Percentiles rank a stretch among this genome's conserved stretches.
phyloP scores from a whole-genome alignment of 2,888 invertebrate genomes.

The Limnephilus lunatus region DNA sequence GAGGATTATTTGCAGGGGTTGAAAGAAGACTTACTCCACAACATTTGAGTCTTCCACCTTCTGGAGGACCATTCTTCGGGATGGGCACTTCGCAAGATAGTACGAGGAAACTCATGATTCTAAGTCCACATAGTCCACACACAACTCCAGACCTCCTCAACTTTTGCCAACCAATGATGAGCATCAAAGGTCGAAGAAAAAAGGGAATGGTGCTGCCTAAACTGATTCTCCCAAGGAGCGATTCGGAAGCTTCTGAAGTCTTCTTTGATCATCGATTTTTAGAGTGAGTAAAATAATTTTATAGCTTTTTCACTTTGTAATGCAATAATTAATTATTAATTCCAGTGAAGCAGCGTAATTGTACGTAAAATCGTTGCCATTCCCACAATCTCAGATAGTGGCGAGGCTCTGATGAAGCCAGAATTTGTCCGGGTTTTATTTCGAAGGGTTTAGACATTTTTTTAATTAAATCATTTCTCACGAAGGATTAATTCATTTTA shows the following conservation, averaged over 20 bases:
- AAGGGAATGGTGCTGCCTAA: conserved; percentile 86
- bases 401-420: too few relatives aligned
- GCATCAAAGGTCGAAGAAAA: conserved; percentile 81
- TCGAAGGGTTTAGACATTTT: not conserved
- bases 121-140: conserved; percentile 88
- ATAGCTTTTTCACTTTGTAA: not conserved
- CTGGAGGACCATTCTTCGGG: conserved; percentile 77
- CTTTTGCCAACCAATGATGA: conserved; percentile 77
- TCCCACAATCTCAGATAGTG: too few relatives aligned
- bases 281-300: conserved; percentile 75
- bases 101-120: conserved; percentile 82
- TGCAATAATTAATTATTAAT: too few relatives aligned
- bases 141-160: conserved; percentile 83
- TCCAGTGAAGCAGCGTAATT: too few relatives aligned
- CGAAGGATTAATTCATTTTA: not conserved
- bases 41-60: conserved; percentile 84
- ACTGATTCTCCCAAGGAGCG: conserved; percentile 85
- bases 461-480: not conserved
- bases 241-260: conserved; percentile 84
- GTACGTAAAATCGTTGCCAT: too few relatives aligned
- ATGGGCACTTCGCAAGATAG: conserved; percentile 71
- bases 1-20: conserved; percentile 83
- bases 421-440: too few relatives aligned
- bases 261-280: conserved; percentile 80
- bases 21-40: conserved; percentile 79